A percentile compares a stretch with the other conserved stretches of the same genome.
phyloP scores from a whole-genome alignment of 2,113 vertebrate genomes.

The Paralichthys olivaceus region DNA sequence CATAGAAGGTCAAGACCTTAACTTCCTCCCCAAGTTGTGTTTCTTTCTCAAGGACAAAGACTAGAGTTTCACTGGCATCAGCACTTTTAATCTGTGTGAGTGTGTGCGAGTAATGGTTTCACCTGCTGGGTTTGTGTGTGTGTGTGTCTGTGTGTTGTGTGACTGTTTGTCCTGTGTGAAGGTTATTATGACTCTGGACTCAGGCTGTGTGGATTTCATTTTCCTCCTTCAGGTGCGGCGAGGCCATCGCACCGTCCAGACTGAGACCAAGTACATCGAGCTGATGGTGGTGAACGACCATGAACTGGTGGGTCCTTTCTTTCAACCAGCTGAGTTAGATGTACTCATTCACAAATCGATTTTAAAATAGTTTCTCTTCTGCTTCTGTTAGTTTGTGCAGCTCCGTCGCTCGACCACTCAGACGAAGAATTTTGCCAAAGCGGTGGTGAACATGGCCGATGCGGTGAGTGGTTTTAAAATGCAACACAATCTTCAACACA shows the following conservation, averaged over 20 bases:
- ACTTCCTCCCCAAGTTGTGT: slow-evolving; percentile 14
- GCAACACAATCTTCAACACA: neutral
- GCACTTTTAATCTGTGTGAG: slow-evolving; percentile 36
- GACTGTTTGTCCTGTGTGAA: slow-evolving; percentile 47
- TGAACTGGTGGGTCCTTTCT: slow-evolving; percentile 84
- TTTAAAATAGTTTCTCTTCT: slow-evolving; percentile 5
- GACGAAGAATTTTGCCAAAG: slow-evolving; percentile 97
- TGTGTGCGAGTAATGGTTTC: slow-evolving; percentile 38
- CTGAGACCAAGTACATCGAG: slow-evolving; percentile 98
- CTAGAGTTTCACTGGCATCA: slow-evolving; percentile 62
- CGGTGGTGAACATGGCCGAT: slow-evolving; percentile 96
- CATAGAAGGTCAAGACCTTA: no score
- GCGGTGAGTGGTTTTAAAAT: slow-evolving; percentile 78
- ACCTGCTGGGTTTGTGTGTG: slow-evolving; percentile 41
- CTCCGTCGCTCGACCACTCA: slow-evolving; percentile 87
- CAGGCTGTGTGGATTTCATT: slow-evolving; percentile 13
- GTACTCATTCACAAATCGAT: neutral
- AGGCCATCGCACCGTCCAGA: slow-evolving; percentile 90
- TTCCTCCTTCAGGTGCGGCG: slow-evolving; percentile 85
- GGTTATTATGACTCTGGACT: slow-evolving; percentile 33
- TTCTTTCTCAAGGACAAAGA: slow-evolving; percentile 56
- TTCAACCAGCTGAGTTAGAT: neutral
- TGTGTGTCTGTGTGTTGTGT: slow-evolving; percentile 16
- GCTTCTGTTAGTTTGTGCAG: slow-evolving; percentile 87
- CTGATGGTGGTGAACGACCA: slow-evolving; percentile 97